Percentiles rank a stretch among this genome's conserved stretches.
phyloP scores from a whole-genome alignment of 2,888 invertebrate genomes.

The Lithophane ornitopus region DNA sequence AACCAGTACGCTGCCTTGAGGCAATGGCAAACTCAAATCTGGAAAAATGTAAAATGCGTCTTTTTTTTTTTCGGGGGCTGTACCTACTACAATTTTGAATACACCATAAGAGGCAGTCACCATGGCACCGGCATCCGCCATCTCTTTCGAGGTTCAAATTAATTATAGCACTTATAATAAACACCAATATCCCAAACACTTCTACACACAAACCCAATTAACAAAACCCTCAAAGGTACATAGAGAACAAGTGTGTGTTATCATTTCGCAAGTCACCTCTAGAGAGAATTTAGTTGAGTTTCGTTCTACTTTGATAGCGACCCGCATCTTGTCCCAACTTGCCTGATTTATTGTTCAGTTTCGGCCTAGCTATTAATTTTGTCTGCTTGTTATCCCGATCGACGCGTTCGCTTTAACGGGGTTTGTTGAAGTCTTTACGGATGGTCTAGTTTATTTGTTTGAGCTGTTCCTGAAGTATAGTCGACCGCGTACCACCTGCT shows the following conservation, averaged over 20 bases:
- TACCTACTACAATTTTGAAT: too few species aligned
- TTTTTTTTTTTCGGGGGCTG: too few species aligned
- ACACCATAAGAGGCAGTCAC: too few species aligned
- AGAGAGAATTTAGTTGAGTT: conserved; percentile 51
- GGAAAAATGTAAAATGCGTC: too few species aligned
- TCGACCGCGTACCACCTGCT: neutral
- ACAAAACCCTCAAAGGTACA: conserved; percentile 33
- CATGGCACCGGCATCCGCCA: too few species aligned
- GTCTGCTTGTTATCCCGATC: conserved; percentile 56
- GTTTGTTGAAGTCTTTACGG: conserved; percentile 18
- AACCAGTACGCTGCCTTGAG: too few species aligned
- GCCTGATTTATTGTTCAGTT: conserved; percentile 64
- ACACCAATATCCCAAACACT: neutral
- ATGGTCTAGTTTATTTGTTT: conserved; percentile 6
- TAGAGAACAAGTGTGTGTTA: conserved; percentile 54
- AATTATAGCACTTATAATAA: neutral
- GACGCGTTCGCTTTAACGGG: conserved; percentile 40
- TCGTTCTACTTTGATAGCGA: conserved; percentile 56
- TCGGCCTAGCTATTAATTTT: conserved; percentile 63
- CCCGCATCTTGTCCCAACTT: conserved; percentile 64
- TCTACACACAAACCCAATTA: conserved; percentile 25
- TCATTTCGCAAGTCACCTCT: conserved; percentile 64
- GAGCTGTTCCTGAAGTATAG: neutral
- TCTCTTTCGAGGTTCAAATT: neutral
- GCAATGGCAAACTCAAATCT: too few species aligned